phyloP scores from a whole-genome alignment of 1,140 invertebrate species.

The Monochamus saltuarius region DNA sequence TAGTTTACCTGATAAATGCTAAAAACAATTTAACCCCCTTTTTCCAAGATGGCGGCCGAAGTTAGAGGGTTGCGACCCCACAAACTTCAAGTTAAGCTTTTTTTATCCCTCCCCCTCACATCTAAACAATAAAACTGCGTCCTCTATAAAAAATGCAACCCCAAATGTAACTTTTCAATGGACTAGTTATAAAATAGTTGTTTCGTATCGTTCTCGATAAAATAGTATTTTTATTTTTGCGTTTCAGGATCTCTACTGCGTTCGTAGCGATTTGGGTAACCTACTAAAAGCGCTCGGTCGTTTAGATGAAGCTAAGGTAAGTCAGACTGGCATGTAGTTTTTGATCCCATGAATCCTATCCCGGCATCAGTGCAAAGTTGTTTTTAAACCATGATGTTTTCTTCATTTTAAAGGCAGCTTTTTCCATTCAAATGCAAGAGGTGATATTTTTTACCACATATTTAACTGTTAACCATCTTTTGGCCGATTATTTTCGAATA shows the following conservation, averaged over 20 bases:
- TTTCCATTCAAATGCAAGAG: neutral
- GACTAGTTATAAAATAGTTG: too few species aligned
- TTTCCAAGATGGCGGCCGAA: too few species aligned
- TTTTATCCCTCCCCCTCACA: too few species aligned
- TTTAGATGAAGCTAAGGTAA: constrained; percentile 99
- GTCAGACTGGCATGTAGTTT: constrained; percentile 33
- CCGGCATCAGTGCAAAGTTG: neutral
- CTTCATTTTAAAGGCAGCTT: neutral
- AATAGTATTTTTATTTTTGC: constrained; percentile 49
- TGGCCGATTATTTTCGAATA: constrained; percentile 8
- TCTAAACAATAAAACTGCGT: too few species aligned
- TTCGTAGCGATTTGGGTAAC: constrained; percentile 98
- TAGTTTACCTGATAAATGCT: too few species aligned
- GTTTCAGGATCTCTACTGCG: constrained; percentile 99
- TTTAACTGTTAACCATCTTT: neutral
- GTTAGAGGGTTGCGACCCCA: too few species aligned
- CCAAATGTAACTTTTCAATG: too few species aligned
- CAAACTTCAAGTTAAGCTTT: too few species aligned
- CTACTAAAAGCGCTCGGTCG: constrained; percentile 97
- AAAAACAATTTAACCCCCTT: too few species aligned
- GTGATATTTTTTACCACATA: neutral
- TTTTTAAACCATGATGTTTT: neutral
- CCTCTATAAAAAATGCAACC: too few species aligned
- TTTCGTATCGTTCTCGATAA: too few species aligned
- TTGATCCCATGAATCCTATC: neutral